A percentile compares a stretch with the other conserved stretches of the same genome.
These are phyloP conservation scores for Nannoperca australis DNA, from an alignment of 2,797 vertebrate genomes.

Conservation along the genomic window DNA sequence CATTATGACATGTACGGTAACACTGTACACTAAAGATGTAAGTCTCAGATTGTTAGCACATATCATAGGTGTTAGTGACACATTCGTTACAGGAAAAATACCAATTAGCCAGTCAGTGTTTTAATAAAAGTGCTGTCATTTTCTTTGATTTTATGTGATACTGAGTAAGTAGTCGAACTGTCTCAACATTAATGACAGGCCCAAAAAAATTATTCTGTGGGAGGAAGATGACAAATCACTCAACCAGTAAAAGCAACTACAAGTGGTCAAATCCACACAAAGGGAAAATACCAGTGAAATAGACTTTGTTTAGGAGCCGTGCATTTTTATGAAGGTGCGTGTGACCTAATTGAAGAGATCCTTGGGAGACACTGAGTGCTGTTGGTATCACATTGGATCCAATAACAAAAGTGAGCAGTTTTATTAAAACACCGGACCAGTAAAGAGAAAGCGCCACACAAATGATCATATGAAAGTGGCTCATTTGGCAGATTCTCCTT, in stretches of 20 bases:
- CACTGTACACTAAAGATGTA: neutral
- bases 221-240: neutral
- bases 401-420: conserved; percentile 35
- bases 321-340: conserved; percentile 9
- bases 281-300: conserved; percentile 2
- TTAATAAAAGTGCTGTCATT: conserved; percentile 40
- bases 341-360: conserved; percentile 23
- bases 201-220: conserved; percentile 6
- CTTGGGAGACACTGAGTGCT: neutral
- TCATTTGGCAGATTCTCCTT: neutral
- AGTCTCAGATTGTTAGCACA: neutral
- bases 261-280: neutral
- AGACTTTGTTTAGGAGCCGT: conserved; percentile 18
- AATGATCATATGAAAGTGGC: conserved; percentile 8
- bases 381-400: conserved; percentile 21
- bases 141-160: conserved; percentile 13
- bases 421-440: conserved; percentile 10
- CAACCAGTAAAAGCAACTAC: neutral
- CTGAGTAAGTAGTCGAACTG: neutral
- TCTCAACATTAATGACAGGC: conserved; percentile 19
- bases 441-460: conserved; percentile 8
- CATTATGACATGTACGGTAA: too few species aligned
- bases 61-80: neutral
- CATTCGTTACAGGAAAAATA: neutral
- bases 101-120: conserved; percentile 2